These are phyloP conservation scores for Larimichthys polyactis DNA, from an alignment of 2,113 vertebrate species.

Conservation along the genomic window DNA sequence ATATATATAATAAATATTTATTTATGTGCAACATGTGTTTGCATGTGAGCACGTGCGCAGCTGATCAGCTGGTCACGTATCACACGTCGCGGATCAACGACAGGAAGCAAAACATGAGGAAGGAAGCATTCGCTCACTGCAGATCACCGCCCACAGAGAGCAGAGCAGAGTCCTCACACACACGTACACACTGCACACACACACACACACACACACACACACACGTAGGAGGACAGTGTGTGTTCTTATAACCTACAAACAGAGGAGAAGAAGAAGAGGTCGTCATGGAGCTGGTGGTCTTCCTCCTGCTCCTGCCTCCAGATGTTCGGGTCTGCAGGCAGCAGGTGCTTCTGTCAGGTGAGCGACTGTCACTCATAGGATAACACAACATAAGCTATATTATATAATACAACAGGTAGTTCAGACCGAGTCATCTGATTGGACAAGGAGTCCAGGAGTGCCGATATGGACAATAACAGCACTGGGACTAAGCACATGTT, in stretches of 20 bases:
- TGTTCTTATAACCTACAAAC: not conserved
- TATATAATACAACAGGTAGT: too few relatives aligned
- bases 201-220: not conserved
- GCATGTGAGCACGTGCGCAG: too few relatives aligned
- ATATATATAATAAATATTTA: not conserved
- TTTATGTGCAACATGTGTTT: too few relatives aligned
- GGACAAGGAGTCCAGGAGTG: too few relatives aligned
- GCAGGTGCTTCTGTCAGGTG: constrained; percentile 90
- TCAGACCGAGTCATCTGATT: too few relatives aligned
- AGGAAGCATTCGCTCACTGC: constrained; percentile 57
- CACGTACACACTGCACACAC: not conserved
- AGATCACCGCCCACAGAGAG: not conserved
- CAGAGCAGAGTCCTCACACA: not conserved
- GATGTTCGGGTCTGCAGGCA: constrained; percentile 61
- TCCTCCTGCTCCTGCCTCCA: constrained; percentile 45
- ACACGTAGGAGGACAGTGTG: too few relatives aligned
- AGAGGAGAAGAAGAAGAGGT: not conserved
- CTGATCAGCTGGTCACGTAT: constrained; percentile 66
- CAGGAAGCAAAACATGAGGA: constrained; percentile 42
- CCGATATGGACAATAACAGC: too few relatives aligned
- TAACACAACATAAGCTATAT: too few relatives aligned
- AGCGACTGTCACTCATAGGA: constrained; percentile 31
- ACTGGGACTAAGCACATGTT: too few relatives aligned
- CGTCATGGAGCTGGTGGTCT: constrained; percentile 54
- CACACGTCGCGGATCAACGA: constrained; percentile 64